phyloP scores from a whole-genome alignment of 2,797 vertebrate species.

The Gymnothorax reevesii region DNA sequence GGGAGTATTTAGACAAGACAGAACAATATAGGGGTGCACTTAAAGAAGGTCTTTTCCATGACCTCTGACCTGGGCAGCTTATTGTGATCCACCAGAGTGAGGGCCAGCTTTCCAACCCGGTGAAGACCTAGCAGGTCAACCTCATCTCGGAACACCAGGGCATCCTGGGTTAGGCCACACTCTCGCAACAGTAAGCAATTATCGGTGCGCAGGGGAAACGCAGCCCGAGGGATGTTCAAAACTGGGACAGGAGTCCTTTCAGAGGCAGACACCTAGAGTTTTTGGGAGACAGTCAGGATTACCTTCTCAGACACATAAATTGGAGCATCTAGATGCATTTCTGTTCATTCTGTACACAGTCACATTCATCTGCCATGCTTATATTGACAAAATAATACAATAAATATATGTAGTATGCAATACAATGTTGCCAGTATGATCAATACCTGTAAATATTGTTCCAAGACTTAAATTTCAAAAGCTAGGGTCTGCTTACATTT shows the following conservation, averaged over 20 bases:
- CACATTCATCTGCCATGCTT: neutral
- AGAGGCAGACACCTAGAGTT: slow-evolving; percentile 60
- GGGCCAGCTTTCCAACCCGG: slow-evolving; percentile 66
- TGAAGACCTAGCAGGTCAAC: slow-evolving; percentile 77
- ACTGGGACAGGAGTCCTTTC: slow-evolving; percentile 71
- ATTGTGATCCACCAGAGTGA: slow-evolving; percentile 91
- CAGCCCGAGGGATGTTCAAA: slow-evolving; percentile 81
- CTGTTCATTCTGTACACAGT: neutral
- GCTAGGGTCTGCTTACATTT: neutral
- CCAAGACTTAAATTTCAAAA: neutral
- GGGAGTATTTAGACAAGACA: neutral
- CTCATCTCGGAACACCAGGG: slow-evolving; percentile 85
- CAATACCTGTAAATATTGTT: neutral
- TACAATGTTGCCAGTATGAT: too few relatives aligned
- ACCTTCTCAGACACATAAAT: neutral
- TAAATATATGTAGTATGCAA: neutral
- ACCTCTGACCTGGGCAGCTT: slow-evolving; percentile 78
- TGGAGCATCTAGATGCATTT: neutral
- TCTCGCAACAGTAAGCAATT: slow-evolving; percentile 75
- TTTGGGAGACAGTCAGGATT: neutral
- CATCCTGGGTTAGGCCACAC: slow-evolving; percentile 56
- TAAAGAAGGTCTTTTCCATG: neutral
- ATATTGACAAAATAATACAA: neutral
- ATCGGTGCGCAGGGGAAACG: slow-evolving; percentile 81
- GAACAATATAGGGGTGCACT: neutral